Evolutionary conservation across 2,888 invertebrate genomes (phyloP).

Genomic region (Tigriopus californicus): DNA sequence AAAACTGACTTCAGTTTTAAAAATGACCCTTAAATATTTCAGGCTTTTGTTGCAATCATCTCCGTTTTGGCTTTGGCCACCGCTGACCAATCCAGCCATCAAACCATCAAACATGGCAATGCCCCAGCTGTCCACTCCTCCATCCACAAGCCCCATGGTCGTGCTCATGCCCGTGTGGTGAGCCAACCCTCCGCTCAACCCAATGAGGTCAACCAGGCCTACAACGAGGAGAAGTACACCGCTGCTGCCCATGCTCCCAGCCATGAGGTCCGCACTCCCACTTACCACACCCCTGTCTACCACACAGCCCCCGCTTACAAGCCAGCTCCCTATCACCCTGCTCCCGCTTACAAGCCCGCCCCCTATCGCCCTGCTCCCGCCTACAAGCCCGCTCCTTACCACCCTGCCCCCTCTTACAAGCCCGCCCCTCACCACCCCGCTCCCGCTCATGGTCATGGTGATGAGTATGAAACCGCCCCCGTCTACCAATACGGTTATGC

Average conservation of each 20-base stretch:
- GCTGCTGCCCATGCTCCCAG: slow-evolving; percentile 4
- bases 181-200: slow-evolving; percentile 4
- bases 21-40: neutral
- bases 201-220: slow-evolving; percentile 1
- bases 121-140: slow-evolving; percentile 1
- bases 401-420: neutral
- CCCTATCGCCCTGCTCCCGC: neutral
- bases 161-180: neutral
- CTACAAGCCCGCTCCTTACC: neutral
- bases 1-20: too few relatives aligned
- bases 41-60: slow-evolving; percentile 3
- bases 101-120: slow-evolving; percentile 5
- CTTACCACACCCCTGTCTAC: neutral
- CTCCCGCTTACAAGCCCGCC: neutral
- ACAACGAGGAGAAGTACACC: slow-evolving; percentile 5
- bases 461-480: neutral
- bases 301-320: neutral
- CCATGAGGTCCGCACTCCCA: neutral
- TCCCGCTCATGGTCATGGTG: neutral
- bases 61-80: slow-evolving; percentile 6
- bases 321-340: neutral
- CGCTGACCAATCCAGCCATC: slow-evolving; percentile 8
- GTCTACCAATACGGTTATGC: slow-evolving; percentile 4
- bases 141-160: slow-evolving; percentile 6
- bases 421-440: neutral